Base-by-base conservation (phyloP, 1,140 invertebrate genomes). In the Archivesica marissinica region DNA sequence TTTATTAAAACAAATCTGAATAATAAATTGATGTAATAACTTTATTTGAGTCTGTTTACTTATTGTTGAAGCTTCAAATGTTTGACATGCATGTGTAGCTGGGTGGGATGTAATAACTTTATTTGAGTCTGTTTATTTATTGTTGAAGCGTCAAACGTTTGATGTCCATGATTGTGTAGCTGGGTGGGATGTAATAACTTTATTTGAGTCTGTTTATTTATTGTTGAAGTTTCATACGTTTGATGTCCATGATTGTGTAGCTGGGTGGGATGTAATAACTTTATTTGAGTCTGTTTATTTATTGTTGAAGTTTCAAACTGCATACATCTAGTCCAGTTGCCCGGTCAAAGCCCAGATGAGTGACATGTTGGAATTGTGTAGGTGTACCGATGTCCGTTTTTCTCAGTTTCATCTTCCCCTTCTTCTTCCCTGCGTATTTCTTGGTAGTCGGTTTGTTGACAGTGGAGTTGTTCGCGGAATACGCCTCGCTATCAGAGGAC, bases 341-440 rank as follows among this genome's bases (percentile, higher is more conserved):
- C 6, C 96, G 96, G 94, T 98, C 96, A 96, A 97, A 98, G 2
- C 97, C 97, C 87, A 99, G 96, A 94, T 99, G 98, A 30, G 96
- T 96, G 38, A 99, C 94, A 94, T 99, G 98, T 78, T 94, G 95
- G 93, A 99, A 99, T 94, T 98, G 96, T 17, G 96, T 96, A 33
- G 98, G 98, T 72, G 95, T 94, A n/a, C 98, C 96, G 91, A 99
- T 99, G 93, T 99, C 98, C 47, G 97, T 97, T 94, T 99, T 99
- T 25, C 94, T 95, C 15, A 95, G 80, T 86, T 93, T 94, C 25
- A 96, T 97, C 91, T 96, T 97, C 79, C 95, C 95, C 86, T 95
- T 95, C 83, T 95, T 30, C n/a, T n/a, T n/a, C n/a, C n/a, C n/a
- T 15, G n/a, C 13, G 47, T 15, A 15, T 15, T 15, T 15, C 13